phyloP scores from a whole-genome alignment of 2,888 invertebrate genomes.

The Cistogaster globosa region DNA sequence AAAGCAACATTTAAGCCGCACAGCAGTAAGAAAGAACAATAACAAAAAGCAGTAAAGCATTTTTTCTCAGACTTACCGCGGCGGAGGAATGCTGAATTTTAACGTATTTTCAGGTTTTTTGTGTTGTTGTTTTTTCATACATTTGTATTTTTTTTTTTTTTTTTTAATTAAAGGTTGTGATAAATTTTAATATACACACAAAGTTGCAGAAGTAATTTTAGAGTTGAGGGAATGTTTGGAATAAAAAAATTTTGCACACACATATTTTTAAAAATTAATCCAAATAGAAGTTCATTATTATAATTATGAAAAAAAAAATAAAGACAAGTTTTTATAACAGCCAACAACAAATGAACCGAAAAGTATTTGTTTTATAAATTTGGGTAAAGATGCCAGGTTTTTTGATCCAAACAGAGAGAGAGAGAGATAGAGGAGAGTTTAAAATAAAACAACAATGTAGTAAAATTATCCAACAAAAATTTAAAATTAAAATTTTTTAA shows the following conservation, averaged over 20 bases:
- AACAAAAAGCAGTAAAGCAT: constrained; percentile 75
- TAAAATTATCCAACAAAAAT: constrained; percentile 66
- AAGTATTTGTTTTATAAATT: constrained; percentile 56
- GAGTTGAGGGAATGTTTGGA: constrained; percentile 30
- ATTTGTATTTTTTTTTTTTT: constrained; percentile 31
- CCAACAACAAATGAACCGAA: constrained; percentile 17
- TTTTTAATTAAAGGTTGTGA: constrained; percentile 6
- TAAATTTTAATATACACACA: constrained; percentile 31
- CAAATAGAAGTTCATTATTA: constrained; percentile 5
- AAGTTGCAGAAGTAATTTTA: constrained; percentile 4
- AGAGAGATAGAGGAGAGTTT: constrained; percentile 46
- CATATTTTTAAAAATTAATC: constrained; percentile 7
- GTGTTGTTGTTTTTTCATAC: constrained; percentile 45
- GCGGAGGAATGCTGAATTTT: constrained; percentile 86
- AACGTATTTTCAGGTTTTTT: constrained; percentile 76
- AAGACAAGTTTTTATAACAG: constrained; percentile 12
- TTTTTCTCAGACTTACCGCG: constrained; percentile 87
- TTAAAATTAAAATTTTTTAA: not conserved
- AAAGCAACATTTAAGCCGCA: constrained; percentile 33
- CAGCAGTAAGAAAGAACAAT: constrained; percentile 67
- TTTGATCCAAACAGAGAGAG: constrained; percentile 7
- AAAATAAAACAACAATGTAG: constrained; percentile 76
- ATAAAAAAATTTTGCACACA: constrained; percentile 32
- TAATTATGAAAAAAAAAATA: constrained; percentile 1
- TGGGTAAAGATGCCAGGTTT: constrained; percentile 45